These are phyloP conservation scores for Lichenostomus cassidix DNA, from an alignment of 2,113 vertebrate genomes.

Conservation along the genomic window DNA sequence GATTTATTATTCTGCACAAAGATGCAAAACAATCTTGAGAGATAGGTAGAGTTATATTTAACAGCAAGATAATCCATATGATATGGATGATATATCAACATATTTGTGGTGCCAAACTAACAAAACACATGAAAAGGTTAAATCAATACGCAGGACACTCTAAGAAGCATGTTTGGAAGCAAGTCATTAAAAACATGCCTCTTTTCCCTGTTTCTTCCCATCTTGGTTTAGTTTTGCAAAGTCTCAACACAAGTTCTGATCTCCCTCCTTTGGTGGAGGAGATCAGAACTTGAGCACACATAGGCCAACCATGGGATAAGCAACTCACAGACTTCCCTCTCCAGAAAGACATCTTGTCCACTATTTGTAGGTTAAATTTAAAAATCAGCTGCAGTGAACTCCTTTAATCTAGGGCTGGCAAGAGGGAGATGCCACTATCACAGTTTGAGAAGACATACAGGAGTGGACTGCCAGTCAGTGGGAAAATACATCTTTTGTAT, in stretches of 20 bases:
- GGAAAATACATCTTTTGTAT: constrained; percentile 6
- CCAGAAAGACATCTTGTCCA: not conserved
- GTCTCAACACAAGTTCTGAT: not conserved
- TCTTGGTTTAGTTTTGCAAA: not conserved
- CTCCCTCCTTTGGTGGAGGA: accelerated
- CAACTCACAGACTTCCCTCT: not conserved
- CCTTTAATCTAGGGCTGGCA: not conserved
- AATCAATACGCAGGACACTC: not conserved
- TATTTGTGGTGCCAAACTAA: not conserved
- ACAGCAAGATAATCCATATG: not conserved
- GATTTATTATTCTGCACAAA: not conserved
- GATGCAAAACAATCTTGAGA: not conserved
- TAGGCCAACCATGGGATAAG: not conserved
- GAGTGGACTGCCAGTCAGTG: not conserved
- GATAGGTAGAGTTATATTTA: not conserved
- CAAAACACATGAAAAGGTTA: not conserved
- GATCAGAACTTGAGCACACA: not conserved
- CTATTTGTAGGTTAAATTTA: not conserved
- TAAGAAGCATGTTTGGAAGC: not conserved
- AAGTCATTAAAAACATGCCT: not conserved
- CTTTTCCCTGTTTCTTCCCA: not conserved
- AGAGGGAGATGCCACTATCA: not conserved
- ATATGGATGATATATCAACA: not conserved
- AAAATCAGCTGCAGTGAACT: not conserved
- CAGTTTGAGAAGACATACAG: not conserved